Conservation (phyloP, 2,113 vertebrate genomes). For the Paramormyrops kingsleyae region DNA sequence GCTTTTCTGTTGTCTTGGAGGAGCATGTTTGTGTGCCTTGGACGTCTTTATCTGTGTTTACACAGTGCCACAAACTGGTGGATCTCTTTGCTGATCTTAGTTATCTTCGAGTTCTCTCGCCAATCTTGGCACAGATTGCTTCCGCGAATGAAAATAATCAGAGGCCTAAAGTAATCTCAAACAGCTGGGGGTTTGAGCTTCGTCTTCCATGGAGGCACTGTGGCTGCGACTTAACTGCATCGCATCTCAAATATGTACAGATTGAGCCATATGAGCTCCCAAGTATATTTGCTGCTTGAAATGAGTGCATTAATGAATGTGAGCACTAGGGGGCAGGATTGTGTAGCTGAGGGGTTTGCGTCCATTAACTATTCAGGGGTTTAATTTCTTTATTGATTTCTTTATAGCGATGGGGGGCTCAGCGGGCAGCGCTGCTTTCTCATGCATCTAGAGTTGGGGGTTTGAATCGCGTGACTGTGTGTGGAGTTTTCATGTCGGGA, state of each 20-base stretch:
- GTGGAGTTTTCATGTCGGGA: background rate
- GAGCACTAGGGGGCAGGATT: conserved; percentile 21
- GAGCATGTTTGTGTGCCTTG: background rate
- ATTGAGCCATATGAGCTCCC: background rate
- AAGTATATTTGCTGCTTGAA: background rate
- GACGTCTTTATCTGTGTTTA: background rate
- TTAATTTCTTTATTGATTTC: background rate
- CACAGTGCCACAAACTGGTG: background rate
- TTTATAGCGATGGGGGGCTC: background rate
- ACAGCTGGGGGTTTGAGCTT: background rate
- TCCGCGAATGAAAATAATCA: background rate
- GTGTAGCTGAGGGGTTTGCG: background rate
- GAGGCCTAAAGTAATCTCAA: background rate
- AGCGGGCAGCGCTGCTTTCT: background rate
- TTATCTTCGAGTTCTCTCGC: background rate
- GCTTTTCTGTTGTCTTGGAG: background rate
- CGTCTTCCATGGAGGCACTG: background rate
- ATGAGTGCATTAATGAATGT: background rate
- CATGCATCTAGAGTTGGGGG: background rate
- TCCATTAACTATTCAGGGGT: background rate
- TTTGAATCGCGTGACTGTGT: background rate
- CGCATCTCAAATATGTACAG: background rate
- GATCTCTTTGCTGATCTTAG: background rate
- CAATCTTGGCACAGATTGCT: background rate
- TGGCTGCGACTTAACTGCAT: background rate